These are phyloP conservation scores for Sinohyriopsis cumingii DNA, from an alignment of 2,888 invertebrate species.

Conservation along the genomic window DNA sequence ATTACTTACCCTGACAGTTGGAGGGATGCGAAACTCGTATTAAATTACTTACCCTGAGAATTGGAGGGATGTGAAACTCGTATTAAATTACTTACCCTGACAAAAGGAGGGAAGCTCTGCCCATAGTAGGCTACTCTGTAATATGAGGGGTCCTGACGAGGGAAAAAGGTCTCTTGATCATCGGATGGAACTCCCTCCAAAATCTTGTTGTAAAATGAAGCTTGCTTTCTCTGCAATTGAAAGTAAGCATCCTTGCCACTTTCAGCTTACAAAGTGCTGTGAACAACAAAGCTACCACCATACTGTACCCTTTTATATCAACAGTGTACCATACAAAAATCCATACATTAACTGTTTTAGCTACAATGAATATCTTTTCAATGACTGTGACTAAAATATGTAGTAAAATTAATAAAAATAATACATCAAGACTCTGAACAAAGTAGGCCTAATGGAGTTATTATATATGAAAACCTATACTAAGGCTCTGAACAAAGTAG, in stretches of 20 bases:
- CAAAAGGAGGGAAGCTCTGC: slow-evolving; percentile 92
- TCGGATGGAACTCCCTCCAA: slow-evolving; percentile 77
- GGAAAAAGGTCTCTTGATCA: slow-evolving; percentile 30
- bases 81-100: slow-evolving; percentile 80
- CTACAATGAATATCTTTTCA: too few species aligned
- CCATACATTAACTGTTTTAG: too few species aligned
- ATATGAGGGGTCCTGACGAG: slow-evolving; percentile 93
- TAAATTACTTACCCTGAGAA: slow-evolving; percentile 84
- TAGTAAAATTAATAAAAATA: too few species aligned
- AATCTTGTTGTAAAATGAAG: slow-evolving; percentile 93
- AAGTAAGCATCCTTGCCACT: slow-evolving; percentile 4
- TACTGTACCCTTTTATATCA: too few species aligned
- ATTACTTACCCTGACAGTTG: slow-evolving; percentile 79
- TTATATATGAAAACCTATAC: too few species aligned
- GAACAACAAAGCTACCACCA: too few species aligned
- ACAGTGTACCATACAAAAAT: too few species aligned
- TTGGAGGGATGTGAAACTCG: slow-evolving; percentile 85
- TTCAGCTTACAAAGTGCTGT: background rate
- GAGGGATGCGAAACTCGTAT: slow-evolving; percentile 81
- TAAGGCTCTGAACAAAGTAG: too few species aligned
- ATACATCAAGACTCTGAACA: too few species aligned
- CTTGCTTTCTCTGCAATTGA: slow-evolving; percentile 80
- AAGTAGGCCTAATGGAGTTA: too few species aligned
- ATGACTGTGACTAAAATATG: too few species aligned
- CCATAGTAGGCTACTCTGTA: slow-evolving; percentile 97